Evolutionary conservation across 2,113 vertebrate genomes (phyloP).

Genomic region (Perca fluviatilis): DNA sequence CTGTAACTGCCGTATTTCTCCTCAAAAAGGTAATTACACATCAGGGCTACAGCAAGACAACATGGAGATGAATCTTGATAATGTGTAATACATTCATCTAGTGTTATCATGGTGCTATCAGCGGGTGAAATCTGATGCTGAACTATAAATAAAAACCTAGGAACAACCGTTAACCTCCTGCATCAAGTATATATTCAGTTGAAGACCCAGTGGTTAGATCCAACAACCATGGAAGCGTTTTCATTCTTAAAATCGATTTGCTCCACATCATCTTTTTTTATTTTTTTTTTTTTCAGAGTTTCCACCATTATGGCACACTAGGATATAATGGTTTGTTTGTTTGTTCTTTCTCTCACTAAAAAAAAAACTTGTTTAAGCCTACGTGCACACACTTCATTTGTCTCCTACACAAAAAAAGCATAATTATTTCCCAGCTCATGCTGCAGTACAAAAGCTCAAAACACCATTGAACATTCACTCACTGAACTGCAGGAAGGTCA

Average conservation of each 20-base stretch:
- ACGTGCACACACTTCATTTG: not conserved
- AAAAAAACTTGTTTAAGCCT: not conserved
- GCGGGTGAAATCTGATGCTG: not conserved
- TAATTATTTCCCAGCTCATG: not conserved
- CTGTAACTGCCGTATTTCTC: not conserved
- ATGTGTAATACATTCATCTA: not conserved
- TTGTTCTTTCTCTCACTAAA: not conserved
- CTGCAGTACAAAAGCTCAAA: not conserved
- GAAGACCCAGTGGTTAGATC: not conserved
- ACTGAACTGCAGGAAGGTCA: not conserved
- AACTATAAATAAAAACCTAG: not conserved
- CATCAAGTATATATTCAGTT: not conserved
- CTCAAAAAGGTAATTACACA: not conserved
- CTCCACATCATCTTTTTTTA: slow-evolving; percentile 11
- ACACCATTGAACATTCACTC: slow-evolving; percentile 5
- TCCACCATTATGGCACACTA: not conserved
- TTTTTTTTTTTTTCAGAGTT: slow-evolving; percentile 8
- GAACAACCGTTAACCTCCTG: not conserved
- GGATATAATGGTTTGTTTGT: not conserved
- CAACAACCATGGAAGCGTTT: not conserved
- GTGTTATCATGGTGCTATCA: slow-evolving; percentile 7
- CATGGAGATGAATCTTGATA: not conserved
- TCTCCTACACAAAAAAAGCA: slow-evolving; percentile 1
- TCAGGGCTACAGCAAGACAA: not conserved
- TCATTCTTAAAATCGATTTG: slow-evolving; percentile 3